Percentiles rank a stretch among this genome's conserved stretches.
These are phyloP conservation scores for Microtus pennsylvanicus DNA, from an alignment of 2,113 vertebrate species.

Conservation along the genomic window DNA sequence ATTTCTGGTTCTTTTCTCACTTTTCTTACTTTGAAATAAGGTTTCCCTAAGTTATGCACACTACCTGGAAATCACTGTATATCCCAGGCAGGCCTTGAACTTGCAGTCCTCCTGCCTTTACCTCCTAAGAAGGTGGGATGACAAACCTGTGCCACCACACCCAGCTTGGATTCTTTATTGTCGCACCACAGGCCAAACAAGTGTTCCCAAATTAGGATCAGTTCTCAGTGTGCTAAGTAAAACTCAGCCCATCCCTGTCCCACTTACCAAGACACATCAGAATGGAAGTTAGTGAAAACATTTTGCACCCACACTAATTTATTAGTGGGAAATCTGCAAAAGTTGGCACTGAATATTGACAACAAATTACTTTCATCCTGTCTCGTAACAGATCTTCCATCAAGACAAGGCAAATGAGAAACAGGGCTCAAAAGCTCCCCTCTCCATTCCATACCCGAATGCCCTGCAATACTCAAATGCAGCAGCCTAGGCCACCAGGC, in stretches of 20 bases:
- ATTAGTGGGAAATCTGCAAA: not conserved
- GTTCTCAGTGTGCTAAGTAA: not conserved
- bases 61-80: not conserved
- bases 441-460: not conserved
- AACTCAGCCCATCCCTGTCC: not conserved
- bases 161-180: not conserved
- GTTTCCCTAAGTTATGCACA: not conserved
- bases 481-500: not conserved
- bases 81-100: not conserved
- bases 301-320: not conserved
- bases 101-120: not conserved
- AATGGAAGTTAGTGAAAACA: not conserved
- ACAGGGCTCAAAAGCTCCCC: fast-evolving
- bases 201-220: not conserved
- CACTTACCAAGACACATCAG: not conserved
- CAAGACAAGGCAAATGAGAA: not conserved
- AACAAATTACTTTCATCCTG: not conserved
- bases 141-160: not conserved
- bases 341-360: not conserved
- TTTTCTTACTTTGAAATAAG: not conserved
- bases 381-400: not conserved
- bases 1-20: not conserved
- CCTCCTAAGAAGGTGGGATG: not conserved
- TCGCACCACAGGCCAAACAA: not conserved
- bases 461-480: too few species aligned